phyloP scores from a whole-genome alignment of 35 echinoderm and acorn worm genomes.

The Diadema setosum region DNA sequence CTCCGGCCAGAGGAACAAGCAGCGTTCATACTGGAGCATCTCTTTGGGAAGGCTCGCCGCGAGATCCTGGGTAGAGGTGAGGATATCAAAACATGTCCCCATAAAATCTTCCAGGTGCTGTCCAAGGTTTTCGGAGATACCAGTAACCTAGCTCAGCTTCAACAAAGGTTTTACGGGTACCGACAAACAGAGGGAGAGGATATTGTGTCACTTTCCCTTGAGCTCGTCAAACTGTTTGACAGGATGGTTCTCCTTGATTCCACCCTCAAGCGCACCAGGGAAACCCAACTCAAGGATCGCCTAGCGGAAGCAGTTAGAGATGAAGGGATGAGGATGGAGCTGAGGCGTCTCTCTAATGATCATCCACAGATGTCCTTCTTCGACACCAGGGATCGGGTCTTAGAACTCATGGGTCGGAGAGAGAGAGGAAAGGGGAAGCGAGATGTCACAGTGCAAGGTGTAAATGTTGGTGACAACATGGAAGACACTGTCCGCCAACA shows the following conservation, averaged over 20 bases:
- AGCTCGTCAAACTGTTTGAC: slow-evolving; percentile 41
- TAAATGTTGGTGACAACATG: neutral
- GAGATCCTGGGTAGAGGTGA: slow-evolving; percentile 54
- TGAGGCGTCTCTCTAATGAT: neutral
- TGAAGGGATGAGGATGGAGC: neutral
- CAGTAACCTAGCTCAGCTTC: slow-evolving; percentile 21
- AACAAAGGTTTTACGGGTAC: slow-evolving; percentile 55
- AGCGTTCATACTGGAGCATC: slow-evolving; percentile 51
- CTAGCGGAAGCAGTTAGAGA: slow-evolving; percentile 35
- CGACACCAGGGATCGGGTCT: neutral
- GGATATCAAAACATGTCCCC: neutral
- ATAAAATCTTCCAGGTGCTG: slow-evolving; percentile 43
- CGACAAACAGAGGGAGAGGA: neutral
- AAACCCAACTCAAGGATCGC: neutral
- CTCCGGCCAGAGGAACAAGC: neutral
- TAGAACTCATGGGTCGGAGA: neutral
- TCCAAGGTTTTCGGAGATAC: slow-evolving; percentile 75
- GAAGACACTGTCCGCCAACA: neutral
- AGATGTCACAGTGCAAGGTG: neutral
- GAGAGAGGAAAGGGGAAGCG: neutral
- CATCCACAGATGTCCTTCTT: neutral
- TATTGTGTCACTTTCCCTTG: neutral
- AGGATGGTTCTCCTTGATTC: neutral
- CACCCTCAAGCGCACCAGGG: neutral
- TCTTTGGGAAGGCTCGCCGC: slow-evolving; percentile 49